phyloP scores from a whole-genome alignment of 1,140 invertebrate genomes.

The Drosophila sturtevanti region DNA sequence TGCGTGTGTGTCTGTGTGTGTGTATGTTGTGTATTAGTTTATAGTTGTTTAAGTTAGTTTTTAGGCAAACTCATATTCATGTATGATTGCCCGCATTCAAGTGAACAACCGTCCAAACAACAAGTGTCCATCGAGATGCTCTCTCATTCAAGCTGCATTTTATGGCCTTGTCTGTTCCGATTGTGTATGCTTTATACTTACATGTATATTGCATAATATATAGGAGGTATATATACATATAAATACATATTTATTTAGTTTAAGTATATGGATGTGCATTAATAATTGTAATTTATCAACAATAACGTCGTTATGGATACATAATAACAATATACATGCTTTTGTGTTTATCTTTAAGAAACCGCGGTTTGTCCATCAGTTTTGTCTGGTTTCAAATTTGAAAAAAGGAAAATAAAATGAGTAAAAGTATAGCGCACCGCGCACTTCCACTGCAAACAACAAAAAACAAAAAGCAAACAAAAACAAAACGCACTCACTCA shows the following conservation, averaged over 20 bases:
- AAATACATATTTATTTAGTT: constrained; percentile 54
- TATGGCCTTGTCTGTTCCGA: constrained; percentile 51
- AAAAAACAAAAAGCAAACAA: neutral
- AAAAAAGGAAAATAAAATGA: constrained; percentile 28
- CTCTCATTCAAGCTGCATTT: constrained; percentile 13
- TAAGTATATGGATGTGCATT: constrained; percentile 66
- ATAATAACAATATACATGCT: constrained; percentile 15
- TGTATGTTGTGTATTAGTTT: constrained; percentile 59
- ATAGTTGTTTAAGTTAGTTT: constrained; percentile 63
- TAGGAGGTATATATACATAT: constrained; percentile 26
- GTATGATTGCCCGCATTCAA: constrained; percentile 65
- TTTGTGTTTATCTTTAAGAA: constrained; percentile 38
- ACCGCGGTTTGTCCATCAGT: constrained; percentile 53
- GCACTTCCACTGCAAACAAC: neutral
- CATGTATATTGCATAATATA: constrained; percentile 39
- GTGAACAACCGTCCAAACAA: constrained; percentile 75
- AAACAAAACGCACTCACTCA: neutral
- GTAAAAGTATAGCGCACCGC: constrained; percentile 17
- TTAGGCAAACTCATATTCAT: constrained; percentile 40
- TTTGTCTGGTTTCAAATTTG: constrained; percentile 72
- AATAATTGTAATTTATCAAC: constrained; percentile 54
- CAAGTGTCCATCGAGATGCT: constrained; percentile 55
- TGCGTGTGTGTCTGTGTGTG: constrained; percentile 41
- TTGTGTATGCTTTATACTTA: constrained; percentile 25
- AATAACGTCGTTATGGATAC: constrained; percentile 21